phyloP scores from a whole-genome alignment of 2,113 vertebrate genomes.

The Parus major region DNA sequence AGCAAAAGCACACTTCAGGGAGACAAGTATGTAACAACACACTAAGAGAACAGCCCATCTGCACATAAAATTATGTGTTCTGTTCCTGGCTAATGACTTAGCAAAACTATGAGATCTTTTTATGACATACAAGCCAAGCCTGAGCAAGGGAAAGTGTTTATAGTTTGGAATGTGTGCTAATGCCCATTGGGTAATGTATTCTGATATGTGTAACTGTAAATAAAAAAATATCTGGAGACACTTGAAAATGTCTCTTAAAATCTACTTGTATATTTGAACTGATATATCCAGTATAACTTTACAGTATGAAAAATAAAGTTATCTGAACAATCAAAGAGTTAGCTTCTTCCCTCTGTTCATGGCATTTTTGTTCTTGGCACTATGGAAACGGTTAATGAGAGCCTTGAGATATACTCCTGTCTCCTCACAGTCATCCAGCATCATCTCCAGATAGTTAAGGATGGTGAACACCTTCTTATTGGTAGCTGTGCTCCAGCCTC shows the following conservation, averaged over 20 bases:
- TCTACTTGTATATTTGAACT: neutral
- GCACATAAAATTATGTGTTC: neutral
- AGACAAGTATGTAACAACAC: neutral
- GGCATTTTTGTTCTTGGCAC: neutral
- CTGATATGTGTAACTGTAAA: neutral
- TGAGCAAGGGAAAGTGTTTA: neutral
- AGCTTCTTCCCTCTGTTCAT: neutral
- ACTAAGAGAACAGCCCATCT: neutral
- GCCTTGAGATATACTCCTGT: neutral
- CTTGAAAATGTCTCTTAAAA: neutral
- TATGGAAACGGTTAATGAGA: neutral
- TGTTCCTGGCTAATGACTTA: neutral
- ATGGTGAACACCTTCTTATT: neutral
- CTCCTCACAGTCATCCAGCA: neutral
- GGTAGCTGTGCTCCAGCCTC: neutral
- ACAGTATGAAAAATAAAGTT: neutral
- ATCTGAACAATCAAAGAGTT: neutral
- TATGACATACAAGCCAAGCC: neutral
- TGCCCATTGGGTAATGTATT: rapidly evolving
- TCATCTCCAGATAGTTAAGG: neutral
- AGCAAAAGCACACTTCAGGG: neutral
- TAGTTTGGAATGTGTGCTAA: rapidly evolving
- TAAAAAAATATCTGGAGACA: neutral
- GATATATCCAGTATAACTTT: neutral
- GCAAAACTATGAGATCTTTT: neutral